Base-by-base conservation (phyloP, 1,140 invertebrate genomes). In the Drosophila repleta region DNA sequence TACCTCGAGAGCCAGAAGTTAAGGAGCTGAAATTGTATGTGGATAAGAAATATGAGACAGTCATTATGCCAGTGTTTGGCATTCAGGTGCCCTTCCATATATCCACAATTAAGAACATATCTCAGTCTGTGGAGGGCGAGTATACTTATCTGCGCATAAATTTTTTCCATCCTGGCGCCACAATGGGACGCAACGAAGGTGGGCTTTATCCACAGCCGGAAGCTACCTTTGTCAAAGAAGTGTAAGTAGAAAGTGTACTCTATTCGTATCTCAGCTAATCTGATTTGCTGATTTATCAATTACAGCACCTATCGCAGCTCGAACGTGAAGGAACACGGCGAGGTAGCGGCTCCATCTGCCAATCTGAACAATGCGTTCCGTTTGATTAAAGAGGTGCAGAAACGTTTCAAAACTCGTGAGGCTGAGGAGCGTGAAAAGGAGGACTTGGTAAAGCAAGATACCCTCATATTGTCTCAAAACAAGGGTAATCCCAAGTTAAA, bases 141-240 rank as follows among this genome's bases (percentile, higher is more conserved):
- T 99, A 99, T 91, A 99, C 98, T 0, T 99, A 99, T 93, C 95
- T 99, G 64, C 95, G 99, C 91, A 97, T 99, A 77, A 99, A 99
- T 92, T 99, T 99, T 92, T 99, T 99, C 92, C 98, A 99, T 93
- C 99, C 99, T 24, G 99, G 99, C 8, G 96, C 97, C 10, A 97
- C 97, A 3, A 96, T 99, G 94, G 98, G 97, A 1, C 95, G 97
- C 70, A 97, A 96, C 82, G 98, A 98, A 91, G 96, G 96, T 13
- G 96, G 95, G 15, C 93, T 95, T 20, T 99, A 98, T 91, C 95
- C 97, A 1, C 96, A 99, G 85, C 97, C 98, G 0, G 97, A 99
- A 92, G 97, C 98, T 4, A 98, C 97, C 10, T 99, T 98, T 92
- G 94, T 99, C 4, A 99, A 99, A 94, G 99, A 99, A 96, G 96